phyloP scores from a whole-genome alignment of 2,888 invertebrate genomes.

The Zootermopsis nevadensis region DNA sequence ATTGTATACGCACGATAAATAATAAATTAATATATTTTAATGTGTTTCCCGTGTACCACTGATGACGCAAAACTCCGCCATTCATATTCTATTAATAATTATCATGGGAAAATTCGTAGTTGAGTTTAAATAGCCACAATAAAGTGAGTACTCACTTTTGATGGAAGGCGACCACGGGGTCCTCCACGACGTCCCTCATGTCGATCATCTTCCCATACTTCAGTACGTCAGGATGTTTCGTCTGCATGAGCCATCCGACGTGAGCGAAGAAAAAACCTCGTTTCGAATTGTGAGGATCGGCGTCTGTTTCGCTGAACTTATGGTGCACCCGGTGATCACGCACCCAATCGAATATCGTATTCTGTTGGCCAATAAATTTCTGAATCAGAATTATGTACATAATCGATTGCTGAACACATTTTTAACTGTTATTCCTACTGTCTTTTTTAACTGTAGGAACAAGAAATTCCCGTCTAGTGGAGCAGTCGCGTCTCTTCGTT shows the following conservation, averaged over 20 bases:
- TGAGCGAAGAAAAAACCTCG: constrained; percentile 94
- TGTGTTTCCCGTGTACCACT: no score
- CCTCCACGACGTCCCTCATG: constrained; percentile 80
- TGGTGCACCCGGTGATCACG: constrained; percentile 82
- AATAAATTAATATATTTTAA: no score
- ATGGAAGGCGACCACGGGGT: constrained; percentile 83
- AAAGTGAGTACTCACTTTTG: constrained; percentile 69
- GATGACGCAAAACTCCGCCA: no score
- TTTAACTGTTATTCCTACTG: no score
- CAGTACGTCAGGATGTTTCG: constrained; percentile 88
- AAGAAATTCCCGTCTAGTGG: no score
- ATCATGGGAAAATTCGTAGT: background rate
- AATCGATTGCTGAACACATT: no score
- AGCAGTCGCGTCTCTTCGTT: no score
- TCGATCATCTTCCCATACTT: constrained; percentile 82
- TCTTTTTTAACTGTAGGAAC: no score
- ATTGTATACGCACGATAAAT: no score
- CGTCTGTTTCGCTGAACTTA: constrained; percentile 80
- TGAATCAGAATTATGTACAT: no score
- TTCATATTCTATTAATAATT: no score
- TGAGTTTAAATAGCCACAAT: background rate
- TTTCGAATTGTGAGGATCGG: constrained; percentile 84
- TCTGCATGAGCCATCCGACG: constrained; percentile 92
- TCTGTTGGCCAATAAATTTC: constrained; percentile 63
- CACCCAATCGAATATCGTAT: constrained; percentile 78